Evolutionary conservation across 2,797 vertebrate genomes (phyloP), one percentile per base, ranked within the genome.

Genomic region (Chelon auratus): DNA sequence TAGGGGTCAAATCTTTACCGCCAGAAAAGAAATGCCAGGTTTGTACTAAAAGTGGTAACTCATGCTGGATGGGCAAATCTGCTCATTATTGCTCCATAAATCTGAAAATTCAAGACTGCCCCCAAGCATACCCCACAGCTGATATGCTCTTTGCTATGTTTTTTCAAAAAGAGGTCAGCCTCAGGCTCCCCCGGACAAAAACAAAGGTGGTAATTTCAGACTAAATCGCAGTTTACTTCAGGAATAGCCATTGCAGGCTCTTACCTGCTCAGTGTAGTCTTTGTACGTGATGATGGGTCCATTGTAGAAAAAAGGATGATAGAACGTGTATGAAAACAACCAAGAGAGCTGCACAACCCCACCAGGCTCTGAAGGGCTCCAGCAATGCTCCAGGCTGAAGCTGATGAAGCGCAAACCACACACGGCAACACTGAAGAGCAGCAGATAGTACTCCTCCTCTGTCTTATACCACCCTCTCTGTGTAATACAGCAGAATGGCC

Each of bases 281-380:
- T 91, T 94, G 77, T 95, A 98, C 43, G 89, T 95, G 78, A 99
- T 61, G 50, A 98, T 92, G 8, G 98, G 98, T 40, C 98, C 98
- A 0, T 99, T 99, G 93, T 97, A 98, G 93, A 99, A 97, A 14
- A 95, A 94, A 0, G 98, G 98, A 74, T 99, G 97, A 74, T 99
- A 99, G 86, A 99, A 99, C 36, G 95, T 94, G 2, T 98, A 99
- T 2, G 96, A 94, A 74, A 96, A 75, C 84, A 98, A 84, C 95
- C 97, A 96, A 50, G 82, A 87, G 18, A 99, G 93, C 0, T 96
- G 95, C 58, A 63, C 78, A 17, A 69, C 58, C 59, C 77, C 73
- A 64, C 80, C 60, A 0, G 39, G 58, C 76, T 88, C 77, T 18
- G 69, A 36, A 65, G 93, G 82, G 68, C 89, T 76, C 94, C 95